These are phyloP conservation scores for Homarus americanus DNA, from an alignment of 1,140 invertebrate species.

Conservation along the genomic window DNA sequence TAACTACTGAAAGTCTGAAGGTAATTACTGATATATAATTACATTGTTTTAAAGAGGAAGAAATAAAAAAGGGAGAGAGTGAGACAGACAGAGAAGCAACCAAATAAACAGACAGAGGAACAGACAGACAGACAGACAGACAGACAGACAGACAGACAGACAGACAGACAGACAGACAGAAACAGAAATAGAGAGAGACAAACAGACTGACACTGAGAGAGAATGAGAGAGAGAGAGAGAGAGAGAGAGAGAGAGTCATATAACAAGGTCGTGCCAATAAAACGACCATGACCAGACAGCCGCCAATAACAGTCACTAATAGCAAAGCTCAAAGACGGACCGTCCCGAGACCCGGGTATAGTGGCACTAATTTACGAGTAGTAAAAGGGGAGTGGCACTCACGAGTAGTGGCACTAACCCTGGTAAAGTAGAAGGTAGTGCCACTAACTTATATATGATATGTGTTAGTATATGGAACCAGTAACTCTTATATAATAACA, in stretches of 20 bases:
- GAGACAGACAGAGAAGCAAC: background rate
- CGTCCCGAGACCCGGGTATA: background rate
- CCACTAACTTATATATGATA: too few relatives aligned
- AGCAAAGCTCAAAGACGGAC: background rate
- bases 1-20: too few relatives aligned
- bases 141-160: background rate
- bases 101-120: background rate
- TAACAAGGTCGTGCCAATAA: constrained; percentile 21
- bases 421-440: background rate
- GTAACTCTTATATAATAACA: background rate
- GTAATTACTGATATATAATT: background rate
- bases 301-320: background rate
- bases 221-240: background rate
- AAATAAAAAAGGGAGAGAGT: background rate
- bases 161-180: background rate
- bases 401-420: background rate
- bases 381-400: background rate
- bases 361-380: background rate
- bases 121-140: constrained; percentile 11
- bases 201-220: constrained; percentile 16
- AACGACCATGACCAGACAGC: constrained; percentile 3
- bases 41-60: background rate
- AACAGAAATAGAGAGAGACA: constrained; percentile 12
- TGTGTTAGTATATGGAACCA: too few relatives aligned
- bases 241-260: background rate